Base-by-base conservation (phyloP, 2,113 vertebrate genomes). In the Orycteropus afer region DNA sequence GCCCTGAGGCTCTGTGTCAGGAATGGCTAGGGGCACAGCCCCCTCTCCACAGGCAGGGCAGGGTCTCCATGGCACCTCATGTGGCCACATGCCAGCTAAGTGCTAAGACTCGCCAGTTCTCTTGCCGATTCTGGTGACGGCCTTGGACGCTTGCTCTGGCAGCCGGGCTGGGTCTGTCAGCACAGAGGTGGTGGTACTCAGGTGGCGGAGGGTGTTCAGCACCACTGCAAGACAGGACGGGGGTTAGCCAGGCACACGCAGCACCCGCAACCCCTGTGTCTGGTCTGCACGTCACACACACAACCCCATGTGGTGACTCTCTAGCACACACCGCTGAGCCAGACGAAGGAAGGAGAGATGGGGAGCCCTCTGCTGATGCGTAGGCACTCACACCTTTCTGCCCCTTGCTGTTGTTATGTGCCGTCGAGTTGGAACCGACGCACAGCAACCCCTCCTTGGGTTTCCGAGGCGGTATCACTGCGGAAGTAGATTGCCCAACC, bases 161-260 rank as follows among this genome's bases (percentile, higher is more conserved):
- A 99, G 98, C 94, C 97, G 87, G 0, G 98, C 97, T 0, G 99
- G 99, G 91, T 99, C 98, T 0, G 98, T 98, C 59, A 99, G 98
- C 74, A 99, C 98, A 71, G 99, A 99, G 1, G 99, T 99, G 97
- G 97, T 99, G 34, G 98, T 99, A 96, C 99, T 99, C 91, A 99
- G 98, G 51, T 99, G 99, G 45, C 99, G 98, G 45, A 99, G 99
- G 3, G 98, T 98, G 82, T 96, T 98, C 98, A 99, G 97, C 89
- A 99, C 99, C 98, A 99, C 99, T 99, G 95, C 7, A 74, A 89
- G 71, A 95, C 71, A 88, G 61, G 79, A 34, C 17, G 18, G 63
- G 76, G 42, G 71, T 73, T 6, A 92, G 90, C 14, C 10, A 3
- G 32, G 4, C 40, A 78, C 61, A 76, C 32, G 11, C 14, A 5